Base-by-base conservation (phyloP, 2,888 invertebrate genomes). In the Miltochrista miniata region DNA sequence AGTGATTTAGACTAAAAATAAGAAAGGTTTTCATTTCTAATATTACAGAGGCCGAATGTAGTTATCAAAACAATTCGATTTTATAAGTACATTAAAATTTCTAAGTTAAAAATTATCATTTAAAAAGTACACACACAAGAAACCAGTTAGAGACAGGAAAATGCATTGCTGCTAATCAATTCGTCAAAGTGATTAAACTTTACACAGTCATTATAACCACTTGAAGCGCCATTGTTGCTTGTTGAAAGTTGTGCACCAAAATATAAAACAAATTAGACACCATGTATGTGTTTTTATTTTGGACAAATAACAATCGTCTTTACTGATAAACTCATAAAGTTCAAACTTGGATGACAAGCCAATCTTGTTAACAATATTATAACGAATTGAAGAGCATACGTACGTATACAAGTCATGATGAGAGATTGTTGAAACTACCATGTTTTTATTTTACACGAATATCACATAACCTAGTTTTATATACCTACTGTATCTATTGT, bases 131-230 rank as follows among this genome's bases (percentile, higher is more conserved):
- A 10, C 7, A 33, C 7, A 52, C 34, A 43, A 40, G 10, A 48
- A 50, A 59, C 50, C n/a, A 12, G 50, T 46, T 54, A 10, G 35
- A 34, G 30, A 18, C 34, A 14, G 15, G 30, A 48, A 55, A 72
- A 74, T 40, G 47, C 42, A 62, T 45, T 45, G 40, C 18, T 14
- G 39, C 43, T 45, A 66, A 61, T 60, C 61, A 45, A 70, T 69
- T 56, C 47, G 56, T 51, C 40, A 54, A 35, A 46, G 56, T 42
- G 35, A 57, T 63, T 56, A 54, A 47, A 50, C 37, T 53, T 38
- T 43, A 49, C 45, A 37, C 33, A 39, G 46, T 15, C 18, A 38
- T 44, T 48, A 51, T n/a, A 50, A 48, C 35, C 41, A 42, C 38
- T 45, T 36, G 30, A 45, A 42, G 42, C 14, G 42, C 39, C 33